Base-by-base conservation (phyloP, 2,113 vertebrate genomes). In the Lipophrys pholis region DNA sequence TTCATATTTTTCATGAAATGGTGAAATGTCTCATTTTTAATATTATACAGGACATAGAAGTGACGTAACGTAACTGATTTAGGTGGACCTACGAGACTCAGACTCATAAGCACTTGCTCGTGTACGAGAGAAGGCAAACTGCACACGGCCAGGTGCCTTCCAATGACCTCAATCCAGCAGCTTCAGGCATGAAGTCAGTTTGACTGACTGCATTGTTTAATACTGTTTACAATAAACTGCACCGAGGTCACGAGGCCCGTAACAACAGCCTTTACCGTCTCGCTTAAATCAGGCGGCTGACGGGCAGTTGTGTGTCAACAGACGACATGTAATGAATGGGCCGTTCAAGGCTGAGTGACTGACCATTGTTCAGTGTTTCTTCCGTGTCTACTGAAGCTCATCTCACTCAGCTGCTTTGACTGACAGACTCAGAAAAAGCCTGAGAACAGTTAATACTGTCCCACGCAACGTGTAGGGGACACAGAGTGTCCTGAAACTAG, bases 111-210 rank as follows among this genome's bases (percentile, higher is more conserved):
- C 50, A 43, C 8, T 43, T 39, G 51, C 21, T 30, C 4, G 4
- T 30, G 21, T 30, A 30, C 4, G 21, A 30, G 21, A 2, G 21
- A 30, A 30, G 21, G 54, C 67, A 49, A 77, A 67, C 55, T 30
- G 56, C 14, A 73, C 36, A 7, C 15, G 51, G 50, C 59, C 77
- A 63, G 56, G 63, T 50, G 62, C 11, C 50, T 69, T 38, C 48
- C 2, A 21, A 11, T 67, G 73, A 77, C 66, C 63, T 80, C 50
- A 79, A 83, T 71, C 60, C 73, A 63, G 35, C 63, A 64, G 59
- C 55, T 50, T 46, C 10, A 15, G 55, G 16, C 57, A 55, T 40
- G 6, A 40, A 41, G 42, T 74, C 68, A 57, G 7, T 39, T n/a
- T 11, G 51, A 40, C 16, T 12, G 39, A 66, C 78, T 69, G 70